Evolutionary conservation across 2,113 vertebrate species (phyloP).

Genomic region (Damaliscus lunatus): DNA sequence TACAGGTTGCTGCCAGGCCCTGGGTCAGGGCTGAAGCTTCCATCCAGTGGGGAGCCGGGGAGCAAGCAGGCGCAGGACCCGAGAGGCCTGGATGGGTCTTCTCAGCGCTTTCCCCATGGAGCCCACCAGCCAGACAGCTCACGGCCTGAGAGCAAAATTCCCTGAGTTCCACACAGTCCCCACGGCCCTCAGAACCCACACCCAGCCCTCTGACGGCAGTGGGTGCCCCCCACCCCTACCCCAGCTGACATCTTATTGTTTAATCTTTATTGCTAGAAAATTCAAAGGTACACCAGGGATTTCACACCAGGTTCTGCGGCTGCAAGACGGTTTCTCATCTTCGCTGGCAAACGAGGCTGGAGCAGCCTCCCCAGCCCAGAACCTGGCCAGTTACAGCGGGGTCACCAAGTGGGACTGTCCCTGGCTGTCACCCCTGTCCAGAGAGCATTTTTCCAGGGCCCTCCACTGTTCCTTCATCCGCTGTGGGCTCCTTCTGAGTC

Average conservation of each 20-base stretch:
- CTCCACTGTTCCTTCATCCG: not conserved
- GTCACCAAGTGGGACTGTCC: not conserved
- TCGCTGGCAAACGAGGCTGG: accelerated
- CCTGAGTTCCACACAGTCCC: accelerated
- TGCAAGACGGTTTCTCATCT: accelerated
- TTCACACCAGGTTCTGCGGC: not conserved
- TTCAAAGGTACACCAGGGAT: not conserved
- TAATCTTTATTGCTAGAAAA: not conserved
- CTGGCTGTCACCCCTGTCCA: not conserved
- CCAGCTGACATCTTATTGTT: not conserved
- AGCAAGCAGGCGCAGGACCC: not conserved
- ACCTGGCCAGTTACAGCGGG: accelerated
- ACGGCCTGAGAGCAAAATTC: not conserved
- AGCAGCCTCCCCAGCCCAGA: not conserved
- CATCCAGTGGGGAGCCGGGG: not conserved
- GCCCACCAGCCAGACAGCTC: not conserved
- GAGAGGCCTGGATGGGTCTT: not conserved
- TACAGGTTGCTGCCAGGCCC: accelerated
- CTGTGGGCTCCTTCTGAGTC: not conserved
- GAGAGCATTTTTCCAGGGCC: not conserved
- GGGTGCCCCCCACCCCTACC: not conserved
- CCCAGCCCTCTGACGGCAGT: not conserved
- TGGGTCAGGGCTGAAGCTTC: not conserved
- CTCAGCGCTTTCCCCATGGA: not conserved
- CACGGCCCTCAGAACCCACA: not conserved